Percentiles rank a stretch among this genome's conserved stretches.
phyloP scores from a whole-genome alignment of 2,113 vertebrate genomes.

The Notechis scutatus region DNA sequence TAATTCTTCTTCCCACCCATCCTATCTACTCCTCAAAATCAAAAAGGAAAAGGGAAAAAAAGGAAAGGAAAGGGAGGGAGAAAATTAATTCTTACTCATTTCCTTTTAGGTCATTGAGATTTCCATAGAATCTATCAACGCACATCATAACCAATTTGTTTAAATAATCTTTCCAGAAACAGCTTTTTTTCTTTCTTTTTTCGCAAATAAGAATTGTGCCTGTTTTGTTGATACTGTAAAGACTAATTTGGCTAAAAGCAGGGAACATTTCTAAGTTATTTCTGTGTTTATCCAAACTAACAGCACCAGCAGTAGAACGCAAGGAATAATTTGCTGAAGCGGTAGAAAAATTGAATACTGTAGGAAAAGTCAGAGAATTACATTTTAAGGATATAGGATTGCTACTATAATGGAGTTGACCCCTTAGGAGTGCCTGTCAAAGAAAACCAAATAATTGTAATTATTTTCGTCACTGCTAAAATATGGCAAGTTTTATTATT shows the following conservation, averaged over 20 bases:
- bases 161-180: conserved; percentile 2
- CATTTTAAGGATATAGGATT: background rate
- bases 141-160: background rate
- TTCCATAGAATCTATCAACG: conserved; percentile 6
- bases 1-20: background rate
- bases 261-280: conserved; percentile 10
- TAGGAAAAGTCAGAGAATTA: background rate
- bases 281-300: conserved; percentile 11
- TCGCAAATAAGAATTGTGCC: conserved; percentile 7
- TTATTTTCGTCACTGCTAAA: background rate
- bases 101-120: conserved; percentile 7
- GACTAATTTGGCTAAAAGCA: conserved; percentile 14
- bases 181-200: background rate
- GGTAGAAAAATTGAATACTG: background rate
- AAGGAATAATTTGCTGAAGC: conserved; percentile 9
- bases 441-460: conserved; percentile 2
- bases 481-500: conserved; percentile 16
- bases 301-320: conserved; percentile 6
- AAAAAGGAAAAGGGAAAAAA: background rate
- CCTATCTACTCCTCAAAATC: background rate
- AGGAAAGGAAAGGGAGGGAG: background rate
- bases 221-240: conserved; percentile 4
- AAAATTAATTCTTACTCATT: background rate
- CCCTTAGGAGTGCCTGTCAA: background rate
- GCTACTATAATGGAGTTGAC: conserved; percentile 1